phyloP scores from a whole-genome alignment of 2,113 vertebrate species.

The Tursiops truncatus region DNA sequence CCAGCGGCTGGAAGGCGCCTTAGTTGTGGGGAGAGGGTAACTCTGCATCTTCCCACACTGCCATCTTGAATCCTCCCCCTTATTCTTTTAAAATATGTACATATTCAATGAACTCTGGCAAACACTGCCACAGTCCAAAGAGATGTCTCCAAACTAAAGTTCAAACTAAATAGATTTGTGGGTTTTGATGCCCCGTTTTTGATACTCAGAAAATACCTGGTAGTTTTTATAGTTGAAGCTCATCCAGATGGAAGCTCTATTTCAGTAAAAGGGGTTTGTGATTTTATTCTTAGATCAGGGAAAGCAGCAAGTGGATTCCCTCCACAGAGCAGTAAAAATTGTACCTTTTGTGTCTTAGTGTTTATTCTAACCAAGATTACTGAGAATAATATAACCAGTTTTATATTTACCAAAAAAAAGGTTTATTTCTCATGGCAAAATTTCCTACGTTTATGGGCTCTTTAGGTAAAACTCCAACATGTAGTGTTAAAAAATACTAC shows the following conservation, averaged over 20 bases:
- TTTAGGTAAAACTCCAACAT: no score
- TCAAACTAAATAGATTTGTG: not conserved
- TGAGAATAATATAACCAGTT: no score
- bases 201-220: not conserved
- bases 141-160: not conserved
- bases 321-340: no score
- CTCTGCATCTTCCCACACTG: no score
- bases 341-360: no score
- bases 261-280: not conserved
- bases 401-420: no score
- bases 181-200: not conserved
- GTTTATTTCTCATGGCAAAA: not conserved
- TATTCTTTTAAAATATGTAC: no score
- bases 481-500: no score
- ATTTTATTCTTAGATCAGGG: no score
- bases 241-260: not conserved
- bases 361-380: not conserved
- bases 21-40: no score
- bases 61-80: no score
- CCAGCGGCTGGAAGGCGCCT: accelerated
- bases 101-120: not conserved
- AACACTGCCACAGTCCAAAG: not conserved
- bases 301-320: no score
- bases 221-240: not conserved
- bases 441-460: not conserved